Percentiles rank a stretch among this genome's conserved stretches.
Conservation (phyloP, 1,140 invertebrate species). For the Metopolophium dirhodum region DNA sequence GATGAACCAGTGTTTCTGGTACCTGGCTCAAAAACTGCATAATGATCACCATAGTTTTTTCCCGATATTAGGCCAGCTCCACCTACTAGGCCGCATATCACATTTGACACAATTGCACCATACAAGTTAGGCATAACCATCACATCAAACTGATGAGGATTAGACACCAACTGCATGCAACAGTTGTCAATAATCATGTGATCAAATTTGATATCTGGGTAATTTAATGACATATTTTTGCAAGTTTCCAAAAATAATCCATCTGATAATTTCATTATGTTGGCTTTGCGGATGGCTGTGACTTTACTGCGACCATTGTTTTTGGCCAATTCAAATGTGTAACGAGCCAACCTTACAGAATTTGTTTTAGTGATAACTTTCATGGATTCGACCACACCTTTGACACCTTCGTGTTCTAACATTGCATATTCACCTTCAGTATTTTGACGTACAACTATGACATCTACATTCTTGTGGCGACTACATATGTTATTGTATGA, state of each 20-base stretch:
- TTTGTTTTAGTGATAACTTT: slow-evolving; percentile 94
- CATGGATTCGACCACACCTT: slow-evolving; percentile 94
- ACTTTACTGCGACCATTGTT: slow-evolving; percentile 88
- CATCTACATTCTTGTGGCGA: slow-evolving; percentile 89
- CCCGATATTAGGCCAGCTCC: slow-evolving; percentile 96
- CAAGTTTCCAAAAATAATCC: slow-evolving; percentile 92
- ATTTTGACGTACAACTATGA: slow-evolving; percentile 94
- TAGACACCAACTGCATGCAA: slow-evolving; percentile 96
- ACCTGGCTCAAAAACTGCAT: slow-evolving; percentile 90
- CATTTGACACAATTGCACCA: slow-evolving; percentile 96
- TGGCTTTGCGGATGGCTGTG: slow-evolving; percentile 99
- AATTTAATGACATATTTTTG: slow-evolving; percentile 83
- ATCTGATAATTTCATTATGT: slow-evolving; percentile 97
- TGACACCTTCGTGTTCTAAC: slow-evolving; percentile 94
- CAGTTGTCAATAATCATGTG: slow-evolving; percentile 99
- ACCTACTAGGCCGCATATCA: slow-evolving; percentile 94
- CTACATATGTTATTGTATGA: slow-evolving; percentile 87
- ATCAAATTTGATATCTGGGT: slow-evolving; percentile 89
- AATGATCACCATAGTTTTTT: slow-evolving; percentile 92
- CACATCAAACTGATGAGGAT: slow-evolving; percentile 97
- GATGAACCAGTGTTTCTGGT: slow-evolving; percentile 92
- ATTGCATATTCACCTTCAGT: slow-evolving; percentile 95
- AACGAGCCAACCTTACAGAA: slow-evolving; percentile 90
- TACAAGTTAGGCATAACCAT: slow-evolving; percentile 98
- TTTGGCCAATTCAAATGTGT: slow-evolving; percentile 95